Percentiles rank a stretch among this genome's conserved stretches.
Conservation (phyloP, 2,888 invertebrate species). For the Adineta ricciae region DNA sequence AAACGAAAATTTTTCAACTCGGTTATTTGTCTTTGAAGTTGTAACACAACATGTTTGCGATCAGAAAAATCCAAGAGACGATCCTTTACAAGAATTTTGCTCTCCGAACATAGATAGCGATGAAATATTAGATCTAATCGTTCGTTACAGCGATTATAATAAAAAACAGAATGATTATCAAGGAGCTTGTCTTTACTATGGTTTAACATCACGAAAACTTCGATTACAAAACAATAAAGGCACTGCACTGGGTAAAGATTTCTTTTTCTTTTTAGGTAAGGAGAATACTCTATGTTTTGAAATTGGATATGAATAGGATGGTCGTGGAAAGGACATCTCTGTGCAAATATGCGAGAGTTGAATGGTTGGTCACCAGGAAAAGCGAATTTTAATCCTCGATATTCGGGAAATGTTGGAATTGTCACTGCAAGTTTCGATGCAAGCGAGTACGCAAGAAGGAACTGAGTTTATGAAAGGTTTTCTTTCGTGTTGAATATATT, state of each 20-base stretch:
- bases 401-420: not conserved
- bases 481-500: too few relatives aligned
- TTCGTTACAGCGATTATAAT: not conserved
- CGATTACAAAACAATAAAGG: not conserved
- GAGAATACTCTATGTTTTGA: too few relatives aligned
- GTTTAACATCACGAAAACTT: not conserved
- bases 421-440: not conserved
- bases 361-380: not conserved
- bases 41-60: not conserved
- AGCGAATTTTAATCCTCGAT: constrained; percentile 4
- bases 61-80: not conserved
- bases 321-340: not conserved
- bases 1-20: too few relatives aligned
- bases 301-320: not conserved
- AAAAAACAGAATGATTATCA: not conserved
- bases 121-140: not conserved
- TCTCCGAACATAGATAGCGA: not conserved
- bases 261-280: too few relatives aligned
- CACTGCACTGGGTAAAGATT: not conserved
- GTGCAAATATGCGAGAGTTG: not conserved
- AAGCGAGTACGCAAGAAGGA: not conserved
- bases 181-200: constrained; percentile 14
- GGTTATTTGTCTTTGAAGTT: not conserved
- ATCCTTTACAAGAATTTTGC: not conserved
- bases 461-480: too few relatives aligned